Evolutionary conservation across 2,888 invertebrate species (phyloP).

Genomic region (Omphaloscelis lunosa): DNA sequence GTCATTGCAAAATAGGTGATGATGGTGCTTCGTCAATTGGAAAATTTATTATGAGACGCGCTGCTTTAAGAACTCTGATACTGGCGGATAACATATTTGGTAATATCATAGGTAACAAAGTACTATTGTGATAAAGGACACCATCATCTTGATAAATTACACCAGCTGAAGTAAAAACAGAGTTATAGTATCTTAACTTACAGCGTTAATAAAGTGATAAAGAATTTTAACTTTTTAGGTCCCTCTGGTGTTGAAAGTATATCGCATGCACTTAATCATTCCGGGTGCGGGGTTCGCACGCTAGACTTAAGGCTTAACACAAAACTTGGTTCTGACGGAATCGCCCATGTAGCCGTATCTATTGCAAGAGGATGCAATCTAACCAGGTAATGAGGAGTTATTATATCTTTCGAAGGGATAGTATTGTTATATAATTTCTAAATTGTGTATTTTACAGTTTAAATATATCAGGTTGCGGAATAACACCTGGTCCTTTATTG

Average conservation of each 20-base stretch:
- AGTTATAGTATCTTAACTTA: not conserved
- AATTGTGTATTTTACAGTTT: slow-evolving; percentile 72
- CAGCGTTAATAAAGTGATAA: not conserved
- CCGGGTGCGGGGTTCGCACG: slow-evolving; percentile 81
- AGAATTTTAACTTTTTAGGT: slow-evolving; percentile 71
- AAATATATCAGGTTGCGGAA: slow-evolving; percentile 88
- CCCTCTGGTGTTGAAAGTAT: slow-evolving; percentile 84
- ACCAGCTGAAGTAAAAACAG: not conserved
- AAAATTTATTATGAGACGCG: slow-evolving; percentile 88
- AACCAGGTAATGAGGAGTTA: slow-evolving; percentile 76
- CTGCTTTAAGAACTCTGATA: slow-evolving; percentile 85
- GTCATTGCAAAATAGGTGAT: slow-evolving; percentile 92
- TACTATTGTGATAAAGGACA: not conserved
- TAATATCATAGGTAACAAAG: slow-evolving; percentile 36
- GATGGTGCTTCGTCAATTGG: slow-evolving; percentile 91
- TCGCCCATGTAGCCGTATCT: slow-evolving; percentile 86
- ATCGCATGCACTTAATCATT: slow-evolving; percentile 84
- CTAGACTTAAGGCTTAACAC: slow-evolving; percentile 87
- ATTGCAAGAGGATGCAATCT: slow-evolving; percentile 88
- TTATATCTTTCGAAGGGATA: not conserved
- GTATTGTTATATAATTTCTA: not conserved
- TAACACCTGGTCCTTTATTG: slow-evolving; percentile 80
- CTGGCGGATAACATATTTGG: slow-evolving; percentile 91
- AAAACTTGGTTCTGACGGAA: slow-evolving; percentile 85
- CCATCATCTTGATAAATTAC: not conserved